Evolutionary conservation across 1,140 invertebrate genomes (phyloP).

Genomic region (Drosophila nannoptera): DNA sequence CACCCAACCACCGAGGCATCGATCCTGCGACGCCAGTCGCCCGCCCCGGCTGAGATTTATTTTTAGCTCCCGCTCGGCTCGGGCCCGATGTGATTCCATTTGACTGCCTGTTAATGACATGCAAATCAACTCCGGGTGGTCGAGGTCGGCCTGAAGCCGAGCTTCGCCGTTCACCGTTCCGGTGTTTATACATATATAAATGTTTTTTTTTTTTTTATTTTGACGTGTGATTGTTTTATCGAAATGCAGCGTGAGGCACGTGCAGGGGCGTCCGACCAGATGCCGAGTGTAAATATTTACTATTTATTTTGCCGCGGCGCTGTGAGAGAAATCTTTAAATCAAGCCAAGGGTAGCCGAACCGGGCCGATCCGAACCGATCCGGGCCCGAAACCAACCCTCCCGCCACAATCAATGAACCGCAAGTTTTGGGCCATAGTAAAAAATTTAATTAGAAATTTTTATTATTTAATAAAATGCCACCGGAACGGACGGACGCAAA

Average conservation of each 20-base stretch:
- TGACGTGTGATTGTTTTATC: constrained; percentile 71
- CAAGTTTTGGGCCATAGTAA: constrained; percentile 33
- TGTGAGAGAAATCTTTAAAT: constrained; percentile 70
- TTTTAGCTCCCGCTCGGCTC: constrained; percentile 52
- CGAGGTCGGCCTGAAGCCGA: constrained; percentile 13
- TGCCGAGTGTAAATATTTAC: constrained; percentile 60
- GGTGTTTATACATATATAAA: constrained; percentile 33
- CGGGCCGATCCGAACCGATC: too few species aligned
- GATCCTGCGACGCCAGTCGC: background rate
- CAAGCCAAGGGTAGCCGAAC: constrained; percentile 2
- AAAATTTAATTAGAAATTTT: constrained; percentile 70
- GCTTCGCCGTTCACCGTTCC: constrained; percentile 1
- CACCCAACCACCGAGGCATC: background rate
- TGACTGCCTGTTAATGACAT: constrained; percentile 62
- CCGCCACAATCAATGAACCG: constrained; percentile 35
- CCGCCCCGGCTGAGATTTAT: constrained; percentile 33
- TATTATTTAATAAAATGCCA: constrained; percentile 66
- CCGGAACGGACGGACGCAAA: constrained; percentile 10
- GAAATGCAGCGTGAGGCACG: constrained; percentile 45
- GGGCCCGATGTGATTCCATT: constrained; percentile 21
- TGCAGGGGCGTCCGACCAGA: constrained; percentile 26
- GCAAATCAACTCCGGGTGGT: constrained; percentile 73
- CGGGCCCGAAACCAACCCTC: too few species aligned
- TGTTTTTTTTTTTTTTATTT: constrained; percentile 19
- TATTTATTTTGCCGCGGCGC: constrained; percentile 40